Evolutionary conservation across 2,797 vertebrate genomes (phyloP), one percentile per base, ranked within the genome.

Genomic region (Sebastolobus altivelis): DNA sequence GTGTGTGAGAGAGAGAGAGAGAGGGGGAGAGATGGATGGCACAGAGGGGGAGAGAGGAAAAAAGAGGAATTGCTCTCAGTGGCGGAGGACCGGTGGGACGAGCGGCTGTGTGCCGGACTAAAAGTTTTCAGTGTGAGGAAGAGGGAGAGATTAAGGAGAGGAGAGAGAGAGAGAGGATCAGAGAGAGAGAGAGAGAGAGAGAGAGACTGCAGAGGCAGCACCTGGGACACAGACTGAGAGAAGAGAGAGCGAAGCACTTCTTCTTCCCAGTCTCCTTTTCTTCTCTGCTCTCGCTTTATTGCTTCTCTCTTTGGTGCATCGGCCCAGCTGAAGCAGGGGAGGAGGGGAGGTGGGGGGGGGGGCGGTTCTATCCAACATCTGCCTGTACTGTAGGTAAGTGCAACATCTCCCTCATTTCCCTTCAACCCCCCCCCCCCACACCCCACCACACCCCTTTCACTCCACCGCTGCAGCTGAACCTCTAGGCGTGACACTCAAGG

Each of bases 171-270:
- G 65, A 65, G 75, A 63, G 74, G 52, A 81, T 83, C 79, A 78
- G 80, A 78, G 81, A 37, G 79, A 31, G 27, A 40, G 74, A 58
- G 65, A 67, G 70, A 77, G 68, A 76, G 80, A 85, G 82, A 81
- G 72, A 91, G 85, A 87, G 92, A 94, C 93, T 95, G 95, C 94
- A 95, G 94, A 93, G 89, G 91, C 92, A 95, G 93, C 92, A 95
- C 94, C 89, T 94, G 94, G 93, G 92, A 93, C 93, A 89, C 71
- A 87, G 87, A 83, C 82, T 84, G 85, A 88, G 78, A 89, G 84
- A 87, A 87, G 85, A 86, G 76, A 89, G 88, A 89, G 80, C 62
- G 43, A 86, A 91, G 90, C 88, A 92, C 89, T 91, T 88, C 89
- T 86, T 18, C 33, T 77, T 89, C 78, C 68, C 61, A 13, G 9